Base-by-base conservation (phyloP, 2,113 vertebrate species). In the Perca flavescens region DNA sequence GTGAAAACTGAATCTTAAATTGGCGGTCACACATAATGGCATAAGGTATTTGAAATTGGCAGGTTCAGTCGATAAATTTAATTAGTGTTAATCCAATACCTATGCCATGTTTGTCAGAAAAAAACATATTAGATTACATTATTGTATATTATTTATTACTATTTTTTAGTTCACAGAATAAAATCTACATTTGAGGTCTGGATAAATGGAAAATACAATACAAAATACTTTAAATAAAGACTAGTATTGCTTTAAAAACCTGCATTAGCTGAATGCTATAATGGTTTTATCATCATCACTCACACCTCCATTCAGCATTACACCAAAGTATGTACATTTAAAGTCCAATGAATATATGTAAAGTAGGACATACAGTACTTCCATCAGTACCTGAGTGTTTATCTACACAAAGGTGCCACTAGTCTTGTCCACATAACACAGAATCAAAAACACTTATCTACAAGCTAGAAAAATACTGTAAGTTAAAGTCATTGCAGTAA, bases 21-120 rank as follows among this genome's bases (percentile, higher is more conserved):
- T 79, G 49, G 57, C 21, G 13, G 57, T 71, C 66, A 79, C 66
- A 71, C 34, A 47, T 71, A 70, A 79, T 54, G 17, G 57, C n/a
- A 63, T 70, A n/a, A 46, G 10, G 12, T 17, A n/a, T 47, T n/a
- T 47, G 13, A 49, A 16, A 36, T 12, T 65, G 17, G 68, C 77
- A 71, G 40, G 68, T 34, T 47, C 22, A 34, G 9, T 62, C 22
- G n/a, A 71, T 46, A 22, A 54, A 71, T 71, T 53, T 6, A 79
- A 79, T 79, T 71, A 34, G n/a, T 60, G 22, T 53, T 63, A 31
- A 79, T 63, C 49, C 57, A 62, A 67, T 6, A 66, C 34, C 22
- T 10, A 6, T 46, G 12, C 34, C 14, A 4, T 65, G 25, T 43
- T 2, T 21, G 16, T 77, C 36, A 13, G 28, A 7, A 57, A 57